phyloP scores from a whole-genome alignment of 1,140 invertebrate genomes.

The Plodia interpunctella region DNA sequence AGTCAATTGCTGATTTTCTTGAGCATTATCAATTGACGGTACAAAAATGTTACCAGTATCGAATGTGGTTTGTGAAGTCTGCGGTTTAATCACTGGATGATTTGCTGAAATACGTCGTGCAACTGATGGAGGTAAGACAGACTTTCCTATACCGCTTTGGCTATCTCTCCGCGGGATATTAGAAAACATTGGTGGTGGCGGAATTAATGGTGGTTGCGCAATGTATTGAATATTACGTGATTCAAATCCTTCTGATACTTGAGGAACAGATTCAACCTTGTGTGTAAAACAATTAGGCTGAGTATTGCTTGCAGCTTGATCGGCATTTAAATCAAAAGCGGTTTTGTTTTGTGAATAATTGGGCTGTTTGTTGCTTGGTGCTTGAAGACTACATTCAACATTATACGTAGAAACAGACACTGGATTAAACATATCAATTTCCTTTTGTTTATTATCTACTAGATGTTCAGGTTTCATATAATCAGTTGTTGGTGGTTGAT shows the following conservation, averaged over 20 bases:
- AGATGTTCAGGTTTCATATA: slow-evolving; percentile 16
- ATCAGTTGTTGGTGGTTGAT: not conserved
- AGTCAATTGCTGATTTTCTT: not conserved
- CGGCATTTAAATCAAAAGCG: not conserved
- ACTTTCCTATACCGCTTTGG: slow-evolving; percentile 33
- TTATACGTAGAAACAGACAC: not conserved
- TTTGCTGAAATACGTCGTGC: slow-evolving; percentile 52
- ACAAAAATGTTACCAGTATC: slow-evolving; percentile 47
- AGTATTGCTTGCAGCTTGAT: slow-evolving; percentile 1
- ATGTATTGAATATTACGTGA: slow-evolving; percentile 1
- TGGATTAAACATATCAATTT: slow-evolving; percentile 3
- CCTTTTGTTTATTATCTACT: slow-evolving; percentile 12
- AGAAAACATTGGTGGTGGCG: slow-evolving; percentile 68
- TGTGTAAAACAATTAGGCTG: not conserved
- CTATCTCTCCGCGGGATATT: slow-evolving; percentile 38
- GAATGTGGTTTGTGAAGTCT: slow-evolving; percentile 21
- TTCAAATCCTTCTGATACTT: not conserved
- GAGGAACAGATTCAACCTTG: slow-evolving; percentile 5
- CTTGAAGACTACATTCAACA: not conserved
- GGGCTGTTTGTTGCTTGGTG: not conserved
- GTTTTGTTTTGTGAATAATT: not conserved
- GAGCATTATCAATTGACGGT: slow-evolving; percentile 22
- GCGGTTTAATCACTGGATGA: slow-evolving; percentile 49
- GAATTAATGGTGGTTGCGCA: slow-evolving; percentile 35
- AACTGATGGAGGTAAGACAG: slow-evolving; percentile 60